phyloP scores from a whole-genome alignment of 2,113 vertebrate genomes.

The Dromas ardeola region DNA sequence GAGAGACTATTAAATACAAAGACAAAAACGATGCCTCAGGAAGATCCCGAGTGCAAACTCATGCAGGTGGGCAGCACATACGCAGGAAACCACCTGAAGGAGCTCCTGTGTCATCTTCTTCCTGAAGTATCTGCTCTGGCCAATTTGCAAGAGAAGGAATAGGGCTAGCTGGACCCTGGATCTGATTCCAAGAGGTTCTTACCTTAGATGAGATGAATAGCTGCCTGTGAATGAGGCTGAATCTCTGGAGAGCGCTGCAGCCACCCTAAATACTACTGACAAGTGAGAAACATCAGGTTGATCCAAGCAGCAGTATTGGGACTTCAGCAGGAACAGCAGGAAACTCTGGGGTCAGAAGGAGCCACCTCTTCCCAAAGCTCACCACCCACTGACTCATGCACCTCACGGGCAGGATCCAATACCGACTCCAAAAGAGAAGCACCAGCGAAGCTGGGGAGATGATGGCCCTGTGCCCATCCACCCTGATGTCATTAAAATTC shows the following conservation, averaged over 20 bases:
- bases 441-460: neutral
- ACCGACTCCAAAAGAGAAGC: neutral
- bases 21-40: neutral
- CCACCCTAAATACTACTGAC: neutral
- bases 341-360: neutral
- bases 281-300: neutral
- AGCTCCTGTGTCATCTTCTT: neutral
- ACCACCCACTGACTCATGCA: neutral
- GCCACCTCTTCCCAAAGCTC: neutral
- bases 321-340: neutral
- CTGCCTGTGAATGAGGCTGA: neutral
- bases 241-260: neutral
- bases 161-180: neutral
- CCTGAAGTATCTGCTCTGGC: neutral
- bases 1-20: neutral
- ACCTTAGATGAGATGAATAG: neutral
- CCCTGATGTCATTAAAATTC: neutral
- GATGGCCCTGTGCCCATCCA: neutral
- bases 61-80: neutral
- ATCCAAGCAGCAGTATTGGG: neutral
- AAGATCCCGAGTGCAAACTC: neutral
- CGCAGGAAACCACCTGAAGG: neutral
- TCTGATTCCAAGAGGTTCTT: neutral
- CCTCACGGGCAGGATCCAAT: rapidly evolving
- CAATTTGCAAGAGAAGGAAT: neutral